A percentile compares a stretch with the other conserved stretches of the same genome.
Evolutionary conservation across 1,140 invertebrate genomes (phyloP).

Genomic region (Polyergus mexicanus): DNA sequence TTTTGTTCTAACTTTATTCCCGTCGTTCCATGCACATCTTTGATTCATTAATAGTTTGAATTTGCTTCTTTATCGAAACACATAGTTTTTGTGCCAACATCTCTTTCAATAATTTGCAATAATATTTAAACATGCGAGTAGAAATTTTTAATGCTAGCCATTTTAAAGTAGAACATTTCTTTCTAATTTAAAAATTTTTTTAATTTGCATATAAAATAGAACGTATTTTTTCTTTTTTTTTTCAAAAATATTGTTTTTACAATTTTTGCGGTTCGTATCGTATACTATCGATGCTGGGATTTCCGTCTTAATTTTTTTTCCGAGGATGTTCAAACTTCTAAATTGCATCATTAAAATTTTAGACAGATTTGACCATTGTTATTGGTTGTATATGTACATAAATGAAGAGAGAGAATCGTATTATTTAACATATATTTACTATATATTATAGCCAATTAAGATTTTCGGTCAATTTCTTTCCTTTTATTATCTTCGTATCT

Average conservation of each 20-base stretch:
- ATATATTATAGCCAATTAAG: slow-evolving; percentile 2
- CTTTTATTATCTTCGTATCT: neutral
- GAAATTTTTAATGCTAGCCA: neutral
- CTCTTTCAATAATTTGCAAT: neutral
- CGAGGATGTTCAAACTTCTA: no score
- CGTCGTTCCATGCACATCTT: neutral
- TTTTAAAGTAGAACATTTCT: slow-evolving; percentile 4
- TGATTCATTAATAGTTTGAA: slow-evolving; percentile 40
- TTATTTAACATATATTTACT: neutral
- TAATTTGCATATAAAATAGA: neutral
- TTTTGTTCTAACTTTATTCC: slow-evolving; percentile 3
- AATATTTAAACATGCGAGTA: neutral
- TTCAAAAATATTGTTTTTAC: neutral
- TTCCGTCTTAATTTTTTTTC: neutral
- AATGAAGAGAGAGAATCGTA: no score
- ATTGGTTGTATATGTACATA: no score
- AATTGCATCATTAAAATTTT: no score
- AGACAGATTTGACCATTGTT: no score
- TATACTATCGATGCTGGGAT: neutral
- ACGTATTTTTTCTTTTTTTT: neutral
- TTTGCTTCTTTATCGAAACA: slow-evolving; percentile 3
- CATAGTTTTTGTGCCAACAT: slow-evolving; percentile 6
- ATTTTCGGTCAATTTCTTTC: neutral
- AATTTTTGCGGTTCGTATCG: neutral
- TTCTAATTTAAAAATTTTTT: no score